Base-by-base conservation (phyloP, 1,140 invertebrate species). In the Mamestra configurata region DNA sequence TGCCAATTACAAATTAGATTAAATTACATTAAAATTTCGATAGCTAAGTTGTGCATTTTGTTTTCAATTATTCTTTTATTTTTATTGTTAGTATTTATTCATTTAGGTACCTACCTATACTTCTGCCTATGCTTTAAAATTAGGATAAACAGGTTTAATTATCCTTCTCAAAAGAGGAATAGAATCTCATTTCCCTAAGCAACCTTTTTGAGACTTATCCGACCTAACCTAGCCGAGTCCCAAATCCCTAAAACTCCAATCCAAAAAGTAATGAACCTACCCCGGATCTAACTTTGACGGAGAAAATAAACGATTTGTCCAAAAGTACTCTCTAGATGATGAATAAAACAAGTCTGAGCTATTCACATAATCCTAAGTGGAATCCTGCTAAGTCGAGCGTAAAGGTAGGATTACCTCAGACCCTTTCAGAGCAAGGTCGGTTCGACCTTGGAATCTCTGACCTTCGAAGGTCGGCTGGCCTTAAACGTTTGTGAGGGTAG, bases 381-480 rank as follows among this genome's bases (percentile, higher is more conserved):
- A 70, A 46, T 24, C 15, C 40, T 24, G 22, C 20, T 49, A 70
- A 70, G 66, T 46, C 66, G 22, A 43, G 40, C 40, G 40, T 24
- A 27, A 70, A 70, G 20, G 43, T 70, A 43, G 66, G 66, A 70
- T 70, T 70, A 70, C 40, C 40, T 70, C 40, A 49, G 66, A 70
- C 4, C 66, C 66, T 70, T 49, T 70, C 13, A 27, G 31, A 70
- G 73, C 78, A 85, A 85, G 86, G 82, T 87, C 80, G 68, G 11
- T 18, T 4, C 77, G 79, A 86, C 86, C 84, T 87, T 86, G 82
- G 40, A 51, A 55, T n/a, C 66, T 70, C 22, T 70, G 66, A 70
- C 40, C 66, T 49, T 70, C 40, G 20, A 49, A 70, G 66, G 66
- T 70, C 66, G 66, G 8, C 46, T 40, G 66, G 66, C 27, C 85